Conservation (phyloP, 2,797 vertebrate species). For the Oreonectes daqikongensis region DNA sequence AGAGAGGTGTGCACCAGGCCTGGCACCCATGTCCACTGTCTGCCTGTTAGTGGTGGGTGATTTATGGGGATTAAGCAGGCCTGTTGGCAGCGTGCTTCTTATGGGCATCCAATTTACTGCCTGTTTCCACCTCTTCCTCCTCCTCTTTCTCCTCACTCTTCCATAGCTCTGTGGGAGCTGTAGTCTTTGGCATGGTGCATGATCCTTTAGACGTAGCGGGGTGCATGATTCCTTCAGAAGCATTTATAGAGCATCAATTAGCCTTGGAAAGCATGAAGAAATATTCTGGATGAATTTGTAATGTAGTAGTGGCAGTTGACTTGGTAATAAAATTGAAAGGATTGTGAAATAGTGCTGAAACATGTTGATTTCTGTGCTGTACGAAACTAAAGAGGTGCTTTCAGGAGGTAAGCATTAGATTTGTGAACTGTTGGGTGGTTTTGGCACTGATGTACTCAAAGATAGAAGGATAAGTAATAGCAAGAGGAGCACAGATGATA, state of each 20-base stretch:
- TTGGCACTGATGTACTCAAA: neutral
- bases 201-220: conserved; percentile 35
- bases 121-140: conserved; percentile 42
- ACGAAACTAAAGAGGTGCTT: too few relatives aligned
- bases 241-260: conserved; percentile 44
- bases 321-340: too few relatives aligned
- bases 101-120: conserved; percentile 61
- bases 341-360: conserved; percentile 7
- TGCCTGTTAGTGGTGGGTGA: conserved; percentile 56
- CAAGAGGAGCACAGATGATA: too few relatives aligned
- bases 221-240: conserved; percentile 34
- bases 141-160: conserved; percentile 40
- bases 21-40: conserved; percentile 24
- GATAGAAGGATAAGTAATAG: neutral
- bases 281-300: conserved; percentile 32
- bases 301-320: conserved; percentile 16
- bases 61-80: conserved; percentile 64
- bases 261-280: conserved; percentile 36
- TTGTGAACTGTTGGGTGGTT: neutral
- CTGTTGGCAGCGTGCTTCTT: conserved; percentile 59
- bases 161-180: conserved; percentile 37
- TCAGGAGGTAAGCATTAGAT: neutral
- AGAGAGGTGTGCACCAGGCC: conserved; percentile 16
- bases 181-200: conserved; percentile 30
- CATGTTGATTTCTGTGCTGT: conserved; percentile 21